Evolutionary conservation across 2,888 invertebrate species (phyloP).

Genomic region (Oxycera nigricornis): DNA sequence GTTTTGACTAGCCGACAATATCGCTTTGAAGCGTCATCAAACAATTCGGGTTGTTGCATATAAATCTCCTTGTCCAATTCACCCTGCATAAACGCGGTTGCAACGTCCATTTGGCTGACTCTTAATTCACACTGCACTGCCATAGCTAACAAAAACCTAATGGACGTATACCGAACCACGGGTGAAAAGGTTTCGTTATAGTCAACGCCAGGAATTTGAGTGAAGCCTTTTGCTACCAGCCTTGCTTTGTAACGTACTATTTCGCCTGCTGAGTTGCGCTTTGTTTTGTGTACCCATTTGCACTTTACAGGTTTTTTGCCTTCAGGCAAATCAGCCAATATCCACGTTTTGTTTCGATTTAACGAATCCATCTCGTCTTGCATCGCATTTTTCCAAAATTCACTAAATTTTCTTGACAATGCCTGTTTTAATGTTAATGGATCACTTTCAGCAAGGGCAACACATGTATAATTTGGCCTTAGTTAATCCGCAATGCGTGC

Average conservation of each 20-base stretch:
- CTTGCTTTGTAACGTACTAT: slow-evolving; percentile 23
- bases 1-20: slow-evolving; percentile 46
- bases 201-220: slow-evolving; percentile 40
- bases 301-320: slow-evolving; percentile 43
- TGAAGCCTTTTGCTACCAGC: slow-evolving; percentile 44
- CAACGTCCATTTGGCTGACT: slow-evolving; percentile 41
- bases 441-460: not conserved
- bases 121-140: slow-evolving; percentile 42
- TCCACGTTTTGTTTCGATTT: slow-evolving; percentile 51
- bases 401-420: not conserved
- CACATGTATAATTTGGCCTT: not conserved
- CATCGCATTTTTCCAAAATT: slow-evolving; percentile 46
- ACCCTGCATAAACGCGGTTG: slow-evolving; percentile 44
- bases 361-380: slow-evolving; percentile 47
- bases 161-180: slow-evolving; percentile 39
- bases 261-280: not conserved
- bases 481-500: not conserved
- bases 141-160: slow-evolving; percentile 41
- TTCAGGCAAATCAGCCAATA: slow-evolving; percentile 46
- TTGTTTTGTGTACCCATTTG: slow-evolving; percentile 8
- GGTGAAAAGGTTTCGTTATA: slow-evolving; percentile 42
- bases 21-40: slow-evolving; percentile 41
- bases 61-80: slow-evolving; percentile 43
- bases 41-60: slow-evolving; percentile 43
- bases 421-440: not conserved